Evolutionary conservation across 2,888 invertebrate genomes (phyloP).

Genomic region (Lasioglossum figueresi): DNA sequence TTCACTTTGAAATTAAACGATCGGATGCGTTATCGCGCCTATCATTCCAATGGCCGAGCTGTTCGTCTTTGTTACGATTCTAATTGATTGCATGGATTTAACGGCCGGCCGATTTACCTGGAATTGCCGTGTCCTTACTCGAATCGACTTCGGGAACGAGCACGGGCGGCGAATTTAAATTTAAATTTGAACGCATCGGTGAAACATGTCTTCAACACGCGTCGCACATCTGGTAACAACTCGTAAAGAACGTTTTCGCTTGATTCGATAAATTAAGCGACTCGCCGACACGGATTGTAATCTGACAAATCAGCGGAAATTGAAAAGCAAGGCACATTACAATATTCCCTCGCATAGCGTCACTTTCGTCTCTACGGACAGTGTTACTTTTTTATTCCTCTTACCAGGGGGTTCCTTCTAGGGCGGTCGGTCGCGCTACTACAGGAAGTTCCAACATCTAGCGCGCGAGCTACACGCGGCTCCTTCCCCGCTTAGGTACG

Average conservation of each 20-base stretch:
- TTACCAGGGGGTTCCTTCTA: too few species aligned
- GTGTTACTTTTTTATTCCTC: too few species aligned
- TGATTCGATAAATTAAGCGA: too few species aligned
- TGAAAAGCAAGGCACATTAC: background rate
- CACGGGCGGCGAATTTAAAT: background rate
- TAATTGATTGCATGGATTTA: slow-evolving; percentile 12
- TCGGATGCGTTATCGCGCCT: slow-evolving; percentile 4
- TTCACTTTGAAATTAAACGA: slow-evolving; percentile 6
- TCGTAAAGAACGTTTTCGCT: too few species aligned
- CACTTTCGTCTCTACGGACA: too few species aligned
- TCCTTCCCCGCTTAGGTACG: too few species aligned
- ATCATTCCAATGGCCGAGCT: background rate
- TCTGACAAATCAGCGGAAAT: background rate
- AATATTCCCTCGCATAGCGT: too few species aligned
- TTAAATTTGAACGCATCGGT: background rate
- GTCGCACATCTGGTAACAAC: too few species aligned
- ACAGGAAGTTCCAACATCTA: too few species aligned
- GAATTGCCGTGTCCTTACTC: background rate
- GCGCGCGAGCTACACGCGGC: too few species aligned
- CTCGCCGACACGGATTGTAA: too few species aligned
- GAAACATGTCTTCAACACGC: background rate
- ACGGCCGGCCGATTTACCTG: background rate
- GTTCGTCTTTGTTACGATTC: slow-evolving; percentile 1
- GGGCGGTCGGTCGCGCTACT: too few species aligned
- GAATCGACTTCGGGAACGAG: background rate